Evolutionary conservation across 35 echinoderm and acorn worm genomes (phyloP), one percentile per base, ranked within the genome.

Genomic region (Acanthaster planci): DNA sequence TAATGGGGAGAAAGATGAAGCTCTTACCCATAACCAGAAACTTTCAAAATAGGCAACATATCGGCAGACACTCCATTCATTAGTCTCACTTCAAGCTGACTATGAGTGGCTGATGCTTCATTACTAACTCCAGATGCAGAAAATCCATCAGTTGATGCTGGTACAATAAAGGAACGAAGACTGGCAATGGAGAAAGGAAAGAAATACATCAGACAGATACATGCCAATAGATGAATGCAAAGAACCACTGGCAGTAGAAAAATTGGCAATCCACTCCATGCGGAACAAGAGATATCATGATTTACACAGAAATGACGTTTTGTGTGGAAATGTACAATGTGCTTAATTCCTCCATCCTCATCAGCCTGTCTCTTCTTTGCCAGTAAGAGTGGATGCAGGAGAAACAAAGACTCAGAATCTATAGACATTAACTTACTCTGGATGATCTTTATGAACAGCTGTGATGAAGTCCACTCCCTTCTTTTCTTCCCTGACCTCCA

Each of bases 381-480:
- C 15, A 54, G 36, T 29, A 22, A 16, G 18, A 1, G 52, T 14
- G 27, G 55, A 32, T 37, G 7, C 23, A 6, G 50, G 53, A 56
- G 80, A 55, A n/a, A 83, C 80, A 60, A 83, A 83, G 0, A 35
- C 55, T 27, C 80, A 35, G 40, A 83, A 37, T 8, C 80, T 83
- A n/a, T n/a, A n/a, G 42, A 47, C 42, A 47, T 47, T 12, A 12
- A 47, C 92, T 99, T 79, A 99, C 96, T 94, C 96, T 32, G 77
- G 60, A 80, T 99, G 96, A 58, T 86, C 44, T 51, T 83, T 90
- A 55, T 99, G 77, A 34, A 99, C 80, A 15, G 44, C 78, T 8
- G 84, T 79, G 26, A 99, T 55, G 84, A 83, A 94, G 72, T 89
- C 89, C 0, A 99, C 89, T 39, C 96, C 96, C 56, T 89, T 91